Base-by-base conservation (phyloP, 1,140 invertebrate genomes). In the Musca domestica region DNA sequence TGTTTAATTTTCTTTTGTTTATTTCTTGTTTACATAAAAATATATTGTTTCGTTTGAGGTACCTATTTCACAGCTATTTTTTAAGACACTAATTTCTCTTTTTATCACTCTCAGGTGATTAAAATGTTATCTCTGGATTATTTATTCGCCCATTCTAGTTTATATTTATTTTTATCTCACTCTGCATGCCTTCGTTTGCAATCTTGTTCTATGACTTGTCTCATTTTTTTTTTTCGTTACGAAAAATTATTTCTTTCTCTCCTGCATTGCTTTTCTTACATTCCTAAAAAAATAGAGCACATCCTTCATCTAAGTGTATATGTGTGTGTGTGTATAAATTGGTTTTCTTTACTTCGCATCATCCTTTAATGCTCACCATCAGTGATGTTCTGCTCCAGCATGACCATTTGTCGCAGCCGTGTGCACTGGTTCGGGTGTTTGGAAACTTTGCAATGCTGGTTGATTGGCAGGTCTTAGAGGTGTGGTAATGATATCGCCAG, bases 401-500 rank as follows among this genome's bases (percentile, higher is more conserved):
- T 66, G 46, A 66, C 64, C 47, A 52, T 52, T 51, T 49, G 34
- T 51, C 30, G 34, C 51, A 41, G 65, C 51, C 51, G 52, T 52
- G 23, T 34, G 58, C 22, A 64, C 46, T 15, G 58, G 46, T 23
- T 27, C 46, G n/a, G 56, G 15, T 12, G 34, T 12, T 34, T 61
- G 56, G 12, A 56, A 56, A 3, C 10, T 27, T 27, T 56, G 22
- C 52, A 56, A 20, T n/a, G n/a, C 12, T 41, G 4, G 34, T 41
- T 41, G 51, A 22, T 41, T 27, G 20, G 61, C 19, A 14, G 64
- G 64, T 17, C 64, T 65, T 7, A 80, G 70, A n/a, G 86, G 86
- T 52, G 85, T 87, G 61, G 86, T 86, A 56, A 87, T 86, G 23
- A 86, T 86, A 52, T 87, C 86, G 64, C 86, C 86, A 52, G 86